These are phyloP conservation scores for Ceraclea dissimilis DNA, from an alignment of 2,888 invertebrate species.

Conservation along the genomic window DNA sequence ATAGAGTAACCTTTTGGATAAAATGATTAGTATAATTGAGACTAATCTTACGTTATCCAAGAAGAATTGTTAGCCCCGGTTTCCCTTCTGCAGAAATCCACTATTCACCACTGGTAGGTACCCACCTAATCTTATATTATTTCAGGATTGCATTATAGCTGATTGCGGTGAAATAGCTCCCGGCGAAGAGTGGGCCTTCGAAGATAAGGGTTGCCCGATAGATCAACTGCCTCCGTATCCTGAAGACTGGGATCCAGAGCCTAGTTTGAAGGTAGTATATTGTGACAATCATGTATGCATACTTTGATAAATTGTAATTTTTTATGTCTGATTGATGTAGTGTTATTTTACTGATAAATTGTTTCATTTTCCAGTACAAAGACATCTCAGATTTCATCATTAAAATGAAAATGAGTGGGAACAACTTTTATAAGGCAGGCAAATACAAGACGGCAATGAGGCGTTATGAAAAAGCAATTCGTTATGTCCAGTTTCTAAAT, in stretches of 20 bases:
- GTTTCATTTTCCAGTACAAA: constrained; percentile 35
- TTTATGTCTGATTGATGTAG: too few species aligned
- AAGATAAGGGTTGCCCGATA: constrained; percentile 60
- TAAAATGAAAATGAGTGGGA: constrained; percentile 65
- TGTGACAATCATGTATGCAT: too few species aligned
- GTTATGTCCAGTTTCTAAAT: constrained; percentile 52
- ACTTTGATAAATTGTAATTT: too few species aligned
- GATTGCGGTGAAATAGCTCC: constrained; percentile 66
- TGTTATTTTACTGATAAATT: too few species aligned
- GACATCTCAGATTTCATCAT: constrained; percentile 47
- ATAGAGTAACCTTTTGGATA: too few species aligned
- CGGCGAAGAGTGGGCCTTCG: constrained; percentile 56
- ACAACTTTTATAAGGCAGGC: constrained; percentile 54
- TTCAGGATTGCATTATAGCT: constrained; percentile 55
- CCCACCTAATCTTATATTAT: too few species aligned
- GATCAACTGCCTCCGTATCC: constrained; percentile 74
- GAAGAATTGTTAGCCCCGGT: too few species aligned
- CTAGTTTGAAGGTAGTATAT: constrained; percentile 17
- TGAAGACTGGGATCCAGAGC: constrained; percentile 55
- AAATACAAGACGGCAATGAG: constrained; percentile 57
- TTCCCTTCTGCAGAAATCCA: too few species aligned
- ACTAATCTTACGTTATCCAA: too few species aligned
- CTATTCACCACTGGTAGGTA: too few species aligned
- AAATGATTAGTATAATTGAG: too few species aligned
- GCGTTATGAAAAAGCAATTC: constrained; percentile 73